These are phyloP conservation scores for Oreochromis aureus DNA, from an alignment of 2,113 vertebrate genomes.

Conservation along the genomic window DNA sequence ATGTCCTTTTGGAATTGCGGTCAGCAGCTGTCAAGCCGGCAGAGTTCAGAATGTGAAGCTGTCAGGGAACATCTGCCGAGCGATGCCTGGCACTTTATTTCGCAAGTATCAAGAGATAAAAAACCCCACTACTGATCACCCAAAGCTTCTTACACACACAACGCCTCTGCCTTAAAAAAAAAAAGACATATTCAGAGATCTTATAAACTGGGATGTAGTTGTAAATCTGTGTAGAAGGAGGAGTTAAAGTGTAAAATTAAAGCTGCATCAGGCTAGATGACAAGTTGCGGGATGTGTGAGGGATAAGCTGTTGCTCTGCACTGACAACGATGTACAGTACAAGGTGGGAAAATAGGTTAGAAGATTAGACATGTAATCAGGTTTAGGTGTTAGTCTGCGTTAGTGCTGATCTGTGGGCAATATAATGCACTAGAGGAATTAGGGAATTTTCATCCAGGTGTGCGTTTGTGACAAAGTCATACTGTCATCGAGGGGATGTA, in stretches of 20 bases:
- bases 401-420: not conserved
- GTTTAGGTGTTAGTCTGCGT: not conserved
- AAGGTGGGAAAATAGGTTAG: not conserved
- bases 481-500: not conserved
- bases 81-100: constrained; percentile 31
- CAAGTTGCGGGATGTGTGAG: not conserved
- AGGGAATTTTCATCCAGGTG: not conserved
- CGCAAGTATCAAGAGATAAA: not conserved
- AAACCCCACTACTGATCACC: not conserved
- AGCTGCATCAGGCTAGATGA: not conserved
- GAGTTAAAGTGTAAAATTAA: constrained; percentile 3
- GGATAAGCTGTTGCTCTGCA: constrained; percentile 2
- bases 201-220: constrained; percentile 3
- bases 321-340: not conserved
- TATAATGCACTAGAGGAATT: not conserved
- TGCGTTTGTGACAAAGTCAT: not conserved
- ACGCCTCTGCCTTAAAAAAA: not conserved
- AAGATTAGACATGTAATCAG: constrained; percentile 40
- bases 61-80: constrained; percentile 62
- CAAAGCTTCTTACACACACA: constrained; percentile 27
- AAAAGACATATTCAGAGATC: constrained; percentile 7
- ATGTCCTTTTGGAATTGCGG: constrained; percentile 63
- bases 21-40: constrained; percentile 66
- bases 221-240: constrained; percentile 14
- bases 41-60: constrained; percentile 47